phyloP scores from a whole-genome alignment of 2,113 vertebrate species.

The Acrocephalus kingi region DNA sequence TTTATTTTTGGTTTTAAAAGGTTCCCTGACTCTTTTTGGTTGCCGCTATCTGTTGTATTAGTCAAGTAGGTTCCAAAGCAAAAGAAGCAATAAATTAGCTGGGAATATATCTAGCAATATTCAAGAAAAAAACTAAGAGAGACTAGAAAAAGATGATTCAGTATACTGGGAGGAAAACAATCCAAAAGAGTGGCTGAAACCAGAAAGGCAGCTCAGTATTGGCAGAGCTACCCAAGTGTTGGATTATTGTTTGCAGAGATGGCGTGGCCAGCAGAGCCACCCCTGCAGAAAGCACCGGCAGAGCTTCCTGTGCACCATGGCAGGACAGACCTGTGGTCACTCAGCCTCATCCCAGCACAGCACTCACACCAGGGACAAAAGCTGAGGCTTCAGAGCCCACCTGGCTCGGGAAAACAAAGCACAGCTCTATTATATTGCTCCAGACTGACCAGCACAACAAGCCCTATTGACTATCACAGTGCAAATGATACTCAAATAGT shows the following conservation, averaged over 20 bases:
- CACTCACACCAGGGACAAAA: background rate
- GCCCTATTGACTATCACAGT: no score
- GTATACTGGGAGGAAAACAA: background rate
- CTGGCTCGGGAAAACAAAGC: background rate
- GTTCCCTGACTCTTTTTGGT: background rate
- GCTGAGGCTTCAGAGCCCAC: background rate
- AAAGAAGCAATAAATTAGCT: background rate
- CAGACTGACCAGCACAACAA: background rate
- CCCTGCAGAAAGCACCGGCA: background rate
- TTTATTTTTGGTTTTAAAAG: background rate
- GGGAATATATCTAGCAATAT: background rate
- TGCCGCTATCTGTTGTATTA: no score
- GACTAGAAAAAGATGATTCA: background rate
- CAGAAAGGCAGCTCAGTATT: background rate
- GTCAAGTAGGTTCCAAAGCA: background rate
- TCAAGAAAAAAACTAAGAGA: background rate
- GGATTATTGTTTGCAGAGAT: rapidly evolving
- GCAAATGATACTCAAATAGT: background rate
- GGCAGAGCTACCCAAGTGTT: background rate
- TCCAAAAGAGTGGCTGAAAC: background rate
- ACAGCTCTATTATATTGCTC: rapidly evolving
- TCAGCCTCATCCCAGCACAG: rapidly evolving
- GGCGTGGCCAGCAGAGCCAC: background rate
- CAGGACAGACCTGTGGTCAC: rapidly evolving
- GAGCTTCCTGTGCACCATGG: background rate